Conservation (phyloP, 2,888 invertebrate species). For the Smittia aterrima region DNA sequence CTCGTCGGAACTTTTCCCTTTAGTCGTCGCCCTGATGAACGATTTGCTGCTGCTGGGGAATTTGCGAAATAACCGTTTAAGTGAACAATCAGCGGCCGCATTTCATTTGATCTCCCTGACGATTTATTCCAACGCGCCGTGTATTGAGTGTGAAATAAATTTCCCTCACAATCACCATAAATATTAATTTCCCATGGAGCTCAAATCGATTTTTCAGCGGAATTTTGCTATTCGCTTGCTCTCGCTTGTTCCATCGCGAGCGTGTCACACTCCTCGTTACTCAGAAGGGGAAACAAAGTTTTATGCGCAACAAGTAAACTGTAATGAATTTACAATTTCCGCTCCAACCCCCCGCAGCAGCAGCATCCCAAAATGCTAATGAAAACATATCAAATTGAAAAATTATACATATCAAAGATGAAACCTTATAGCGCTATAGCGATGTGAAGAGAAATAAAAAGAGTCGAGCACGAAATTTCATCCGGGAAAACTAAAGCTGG, state of each 20-base stretch:
- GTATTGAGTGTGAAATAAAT: too few relatives aligned
- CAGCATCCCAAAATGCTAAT: background rate
- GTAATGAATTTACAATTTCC: background rate
- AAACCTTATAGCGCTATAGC: slow-evolving; percentile 15
- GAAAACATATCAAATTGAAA: slow-evolving; percentile 36
- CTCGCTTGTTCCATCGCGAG: too few relatives aligned
- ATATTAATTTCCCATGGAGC: background rate
- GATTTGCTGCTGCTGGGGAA: background rate
- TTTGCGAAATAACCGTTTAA: too few relatives aligned
- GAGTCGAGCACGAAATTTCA: slow-evolving; percentile 3
- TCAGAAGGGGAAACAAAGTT: background rate
- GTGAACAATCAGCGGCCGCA: too few relatives aligned
- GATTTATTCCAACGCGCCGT: too few relatives aligned
- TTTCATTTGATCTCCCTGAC: too few relatives aligned
- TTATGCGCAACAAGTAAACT: background rate
- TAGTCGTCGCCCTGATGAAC: background rate
- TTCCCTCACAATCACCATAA: background rate
- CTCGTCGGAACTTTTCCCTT: background rate
- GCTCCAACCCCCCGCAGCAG: background rate
- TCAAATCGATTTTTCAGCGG: background rate
- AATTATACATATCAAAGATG: slow-evolving; percentile 30
- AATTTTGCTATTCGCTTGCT: background rate
- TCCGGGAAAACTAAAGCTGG: slow-evolving; percentile 32
- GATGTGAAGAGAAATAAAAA: background rate
- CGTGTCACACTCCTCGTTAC: too few relatives aligned